These are phyloP conservation scores for Riptortus pedestris DNA, from an alignment of 1,140 invertebrate genomes.

Conservation along the genomic window DNA sequence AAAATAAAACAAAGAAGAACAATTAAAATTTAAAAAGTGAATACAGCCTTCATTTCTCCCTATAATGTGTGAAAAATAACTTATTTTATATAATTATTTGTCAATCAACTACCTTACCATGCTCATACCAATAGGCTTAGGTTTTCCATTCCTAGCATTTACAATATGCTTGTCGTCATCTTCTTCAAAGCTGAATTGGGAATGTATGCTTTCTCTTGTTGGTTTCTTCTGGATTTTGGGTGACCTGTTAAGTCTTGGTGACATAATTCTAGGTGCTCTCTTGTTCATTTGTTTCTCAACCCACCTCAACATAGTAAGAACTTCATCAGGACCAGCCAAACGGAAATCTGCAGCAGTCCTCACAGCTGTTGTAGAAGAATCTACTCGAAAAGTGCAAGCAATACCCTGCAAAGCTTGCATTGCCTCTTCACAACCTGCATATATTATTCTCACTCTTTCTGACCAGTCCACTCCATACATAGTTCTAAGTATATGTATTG, in stretches of 20 bases:
- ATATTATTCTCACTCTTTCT: constrained; percentile 79
- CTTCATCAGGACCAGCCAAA: constrained; percentile 74
- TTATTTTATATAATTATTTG: too few species aligned
- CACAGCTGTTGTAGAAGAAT: constrained; percentile 69
- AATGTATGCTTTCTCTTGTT: constrained; percentile 29
- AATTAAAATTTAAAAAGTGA: too few species aligned
- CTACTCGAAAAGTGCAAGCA: constrained; percentile 80
- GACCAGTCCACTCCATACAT: constrained; percentile 85
- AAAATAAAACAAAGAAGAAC: too few species aligned
- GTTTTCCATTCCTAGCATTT: neutral
- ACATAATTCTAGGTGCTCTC: constrained; percentile 48
- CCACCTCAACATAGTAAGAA: constrained; percentile 80
- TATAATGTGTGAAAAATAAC: too few species aligned
- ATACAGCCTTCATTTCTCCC: too few species aligned
- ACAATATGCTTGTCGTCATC: neutral
- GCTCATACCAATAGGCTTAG: neutral
- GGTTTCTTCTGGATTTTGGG: constrained; percentile 27
- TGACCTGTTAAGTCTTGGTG: constrained; percentile 24
- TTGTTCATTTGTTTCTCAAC: constrained; percentile 70
- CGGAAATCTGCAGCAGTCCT: constrained; percentile 75
- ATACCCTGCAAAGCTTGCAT: constrained; percentile 80
- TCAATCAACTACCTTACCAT: constrained; percentile 12
- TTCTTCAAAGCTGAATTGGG: constrained; percentile 35
- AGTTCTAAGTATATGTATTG: constrained; percentile 78
- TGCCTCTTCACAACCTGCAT: constrained; percentile 83